Evolutionary conservation across 2,113 vertebrate genomes (phyloP).

Genomic region (Beaufortia kweichowensis): DNA sequence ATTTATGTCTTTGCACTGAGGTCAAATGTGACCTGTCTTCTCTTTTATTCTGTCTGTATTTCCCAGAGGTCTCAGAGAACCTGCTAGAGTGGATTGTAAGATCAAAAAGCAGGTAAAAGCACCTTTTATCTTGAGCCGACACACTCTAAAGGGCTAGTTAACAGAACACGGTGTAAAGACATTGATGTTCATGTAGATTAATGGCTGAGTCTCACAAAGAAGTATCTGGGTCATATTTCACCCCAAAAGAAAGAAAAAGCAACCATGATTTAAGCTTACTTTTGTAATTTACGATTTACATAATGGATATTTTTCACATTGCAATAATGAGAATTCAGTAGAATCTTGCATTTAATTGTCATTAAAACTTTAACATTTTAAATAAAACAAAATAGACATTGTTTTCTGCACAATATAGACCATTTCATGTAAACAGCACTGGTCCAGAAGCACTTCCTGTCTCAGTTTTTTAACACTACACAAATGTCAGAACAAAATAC

Average conservation of each 20-base stretch:
- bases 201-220: neutral
- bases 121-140: neutral
- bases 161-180: constrained; percentile 8
- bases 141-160: constrained; percentile 24
- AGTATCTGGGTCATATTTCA: neutral
- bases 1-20: constrained; percentile 51
- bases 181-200: constrained; percentile 8
- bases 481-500: no score
- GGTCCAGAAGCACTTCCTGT: no score
- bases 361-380: no score
- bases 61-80: constrained; percentile 26
- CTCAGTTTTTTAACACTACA: no score
- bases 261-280: neutral
- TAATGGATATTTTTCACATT: neutral
- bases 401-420: no score
- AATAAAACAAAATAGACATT: no score
- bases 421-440: no score
- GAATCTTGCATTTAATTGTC: no score
- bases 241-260: neutral
- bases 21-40: neutral
- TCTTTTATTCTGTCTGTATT: constrained; percentile 52
- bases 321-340: no score
- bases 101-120: constrained; percentile 30
- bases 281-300: neutral
- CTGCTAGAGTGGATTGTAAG: constrained; percentile 13